phyloP scores from a whole-genome alignment of 1,140 invertebrate genomes.

The Drosophila lacteicornis region DNA sequence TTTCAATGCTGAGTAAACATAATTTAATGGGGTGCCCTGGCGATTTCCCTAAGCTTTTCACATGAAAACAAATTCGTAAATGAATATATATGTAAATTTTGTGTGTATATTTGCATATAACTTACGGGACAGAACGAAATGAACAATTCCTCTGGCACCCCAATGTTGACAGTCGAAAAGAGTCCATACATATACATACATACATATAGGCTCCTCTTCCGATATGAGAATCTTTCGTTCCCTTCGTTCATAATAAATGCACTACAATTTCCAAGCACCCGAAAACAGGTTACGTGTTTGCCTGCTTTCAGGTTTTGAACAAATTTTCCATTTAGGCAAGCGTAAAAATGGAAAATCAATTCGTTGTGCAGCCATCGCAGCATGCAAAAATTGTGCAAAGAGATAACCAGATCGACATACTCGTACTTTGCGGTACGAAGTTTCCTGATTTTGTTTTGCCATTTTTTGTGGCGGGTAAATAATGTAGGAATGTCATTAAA shows the following conservation, averaged over 20 bases:
- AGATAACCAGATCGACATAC: constrained; percentile 19
- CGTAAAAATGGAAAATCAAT: constrained; percentile 78
- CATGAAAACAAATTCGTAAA: constrained; percentile 53
- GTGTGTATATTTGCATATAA: constrained; percentile 47
- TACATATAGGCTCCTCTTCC: not conserved
- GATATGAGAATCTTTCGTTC: constrained; percentile 3
- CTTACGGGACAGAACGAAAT: constrained; percentile 7
- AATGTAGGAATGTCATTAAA: constrained; percentile 5
- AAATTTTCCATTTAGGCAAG: constrained; percentile 74
- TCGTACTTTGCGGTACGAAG: constrained; percentile 23
- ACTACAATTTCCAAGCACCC: constrained; percentile 32
- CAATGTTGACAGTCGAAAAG: constrained; percentile 11
- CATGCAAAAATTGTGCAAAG: constrained; percentile 60
- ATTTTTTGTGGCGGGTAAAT: constrained; percentile 13
- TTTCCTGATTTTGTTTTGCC: constrained; percentile 9
- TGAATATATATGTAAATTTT: constrained; percentile 62
- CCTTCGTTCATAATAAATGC: constrained; percentile 45
- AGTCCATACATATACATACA: not conserved
- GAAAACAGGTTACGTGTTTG: constrained; percentile 5
- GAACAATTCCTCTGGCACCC: constrained; percentile 16
- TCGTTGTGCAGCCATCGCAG: constrained; percentile 43
- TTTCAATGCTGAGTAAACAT: constrained; percentile 17
- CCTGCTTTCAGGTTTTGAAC: constrained; percentile 14
- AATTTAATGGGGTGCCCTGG: constrained; percentile 11
- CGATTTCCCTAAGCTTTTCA: constrained; percentile 45